Evolutionary conservation across 2,888 invertebrate genomes (phyloP), one percentile per base, ranked within the genome.

Genomic region (Microctonus aethiopoides): DNA sequence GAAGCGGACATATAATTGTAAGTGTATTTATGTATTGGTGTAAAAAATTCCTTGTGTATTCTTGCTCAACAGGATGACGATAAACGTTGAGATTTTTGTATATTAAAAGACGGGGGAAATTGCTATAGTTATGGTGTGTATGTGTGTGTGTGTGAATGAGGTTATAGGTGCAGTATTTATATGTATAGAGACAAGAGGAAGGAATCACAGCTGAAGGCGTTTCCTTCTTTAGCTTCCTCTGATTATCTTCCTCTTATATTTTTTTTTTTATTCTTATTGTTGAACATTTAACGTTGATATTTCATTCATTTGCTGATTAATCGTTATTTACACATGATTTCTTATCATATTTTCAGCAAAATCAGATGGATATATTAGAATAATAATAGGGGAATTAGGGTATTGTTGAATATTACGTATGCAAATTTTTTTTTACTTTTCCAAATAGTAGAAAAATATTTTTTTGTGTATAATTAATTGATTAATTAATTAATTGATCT

Each of bases 161-260:
- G n/a, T n/a, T n/a, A n/a, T n/a, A n/a, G n/a, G n/a, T n/a, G n/a
- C n/a, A n/a, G n/a, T 34, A 11, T 65, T 36, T 61, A 39, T n/a
- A n/a, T 39, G n/a, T 39, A n/a, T 39, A 39, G 46, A 16, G 46
- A 46, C n/a, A 7, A 16, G 72, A 76, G 77, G 76, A 77, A 79
- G 79, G 79, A 79, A 79, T 79, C 78, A 79, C 79, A 78, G 78
- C 77, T 76, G 78, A 78, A 75, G 68, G 79, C 76, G 75, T 74
- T 75, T 77, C 74, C 76, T 76, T 68, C 46, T 51, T 36, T 39
- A 29, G 24, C 46, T 29, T 46, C 51, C 34, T 67, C 60, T 29
- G 60, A 60, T 52, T 60, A 60, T 61, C 26, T 67, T 51, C 32
- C 41, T 24, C 24, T 26, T 41, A 26, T 5, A n/a, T 39, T 39